Evolutionary conservation across 2,113 vertebrate species (phyloP).

Genomic region (Leptodactylus fuscus): DNA sequence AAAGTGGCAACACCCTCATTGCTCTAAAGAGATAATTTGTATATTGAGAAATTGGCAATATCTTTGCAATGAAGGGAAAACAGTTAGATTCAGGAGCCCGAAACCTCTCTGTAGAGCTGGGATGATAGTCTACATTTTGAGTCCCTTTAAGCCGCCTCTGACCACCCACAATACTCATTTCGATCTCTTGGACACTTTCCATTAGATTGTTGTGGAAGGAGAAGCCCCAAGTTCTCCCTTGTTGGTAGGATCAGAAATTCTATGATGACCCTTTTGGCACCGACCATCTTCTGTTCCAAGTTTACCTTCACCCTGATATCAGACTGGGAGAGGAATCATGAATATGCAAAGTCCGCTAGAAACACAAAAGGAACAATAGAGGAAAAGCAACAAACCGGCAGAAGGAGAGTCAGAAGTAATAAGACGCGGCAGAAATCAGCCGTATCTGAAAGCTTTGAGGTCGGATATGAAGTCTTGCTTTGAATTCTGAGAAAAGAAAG

Average conservation of each 20-base stretch:
- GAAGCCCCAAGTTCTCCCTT: neutral
- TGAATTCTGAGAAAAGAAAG: neutral
- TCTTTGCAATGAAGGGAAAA: no score
- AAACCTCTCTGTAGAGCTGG: no score
- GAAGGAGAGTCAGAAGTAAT: neutral
- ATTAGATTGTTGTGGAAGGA: no score
- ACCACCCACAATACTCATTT: no score
- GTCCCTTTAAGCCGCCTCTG: no score
- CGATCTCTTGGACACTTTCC: no score
- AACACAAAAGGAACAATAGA: neutral
- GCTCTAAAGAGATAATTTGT: no score
- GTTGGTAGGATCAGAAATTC: no score
- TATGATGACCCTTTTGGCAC: neutral
- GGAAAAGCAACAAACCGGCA: neutral
- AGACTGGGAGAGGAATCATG: neutral
- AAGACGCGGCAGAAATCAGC: neutral
- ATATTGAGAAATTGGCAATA: no score
- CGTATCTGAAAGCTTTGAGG: neutral
- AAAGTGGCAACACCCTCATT: no score
- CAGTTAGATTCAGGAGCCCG: no score
- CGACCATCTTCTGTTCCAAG: neutral
- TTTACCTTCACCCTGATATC: neutral
- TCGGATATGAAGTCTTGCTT: neutral
- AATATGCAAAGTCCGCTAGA: neutral
- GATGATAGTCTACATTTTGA: no score